Evolutionary conservation across 1,140 invertebrate species (phyloP).

Genomic region (Cecropterus lyciades): DNA sequence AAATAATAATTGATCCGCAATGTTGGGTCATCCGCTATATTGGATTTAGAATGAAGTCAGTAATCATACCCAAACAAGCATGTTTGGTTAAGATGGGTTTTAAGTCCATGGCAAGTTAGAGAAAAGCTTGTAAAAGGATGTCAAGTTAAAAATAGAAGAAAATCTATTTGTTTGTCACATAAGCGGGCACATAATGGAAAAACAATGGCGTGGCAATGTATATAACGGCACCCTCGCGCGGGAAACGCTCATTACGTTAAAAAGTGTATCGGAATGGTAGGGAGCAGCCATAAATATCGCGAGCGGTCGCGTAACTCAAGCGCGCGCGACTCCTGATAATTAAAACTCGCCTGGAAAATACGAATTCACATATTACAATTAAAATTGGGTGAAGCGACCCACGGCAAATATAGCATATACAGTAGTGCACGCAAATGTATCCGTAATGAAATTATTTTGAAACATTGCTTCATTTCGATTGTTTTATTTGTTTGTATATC

Average conservation of each 20-base stretch:
- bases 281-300: constrained; percentile 73
- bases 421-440: constrained; percentile 53
- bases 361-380: constrained; percentile 83
- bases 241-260: constrained; percentile 79
- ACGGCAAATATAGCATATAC: constrained; percentile 69
- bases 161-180: background rate
- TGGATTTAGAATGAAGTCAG: no score
- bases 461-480: constrained; percentile 39
- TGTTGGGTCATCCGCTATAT: no score
- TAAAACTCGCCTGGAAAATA: constrained; percentile 83
- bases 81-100: no score
- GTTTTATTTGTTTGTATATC: constrained; percentile 24
- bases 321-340: constrained; percentile 81
- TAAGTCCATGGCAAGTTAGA: no score
- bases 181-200: constrained; percentile 49
- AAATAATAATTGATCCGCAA: no score
- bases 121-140: no score
- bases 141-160: background rate
- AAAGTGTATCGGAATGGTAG: constrained; percentile 79
- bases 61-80: no score
- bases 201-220: constrained; percentile 52
- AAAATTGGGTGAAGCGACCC: constrained; percentile 69
- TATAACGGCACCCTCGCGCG: constrained; percentile 56
- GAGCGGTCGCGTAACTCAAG: constrained; percentile 81
- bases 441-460: constrained; percentile 52